Conservation (phyloP, 2,888 invertebrate genomes). For the Ptychoptera albimana region DNA sequence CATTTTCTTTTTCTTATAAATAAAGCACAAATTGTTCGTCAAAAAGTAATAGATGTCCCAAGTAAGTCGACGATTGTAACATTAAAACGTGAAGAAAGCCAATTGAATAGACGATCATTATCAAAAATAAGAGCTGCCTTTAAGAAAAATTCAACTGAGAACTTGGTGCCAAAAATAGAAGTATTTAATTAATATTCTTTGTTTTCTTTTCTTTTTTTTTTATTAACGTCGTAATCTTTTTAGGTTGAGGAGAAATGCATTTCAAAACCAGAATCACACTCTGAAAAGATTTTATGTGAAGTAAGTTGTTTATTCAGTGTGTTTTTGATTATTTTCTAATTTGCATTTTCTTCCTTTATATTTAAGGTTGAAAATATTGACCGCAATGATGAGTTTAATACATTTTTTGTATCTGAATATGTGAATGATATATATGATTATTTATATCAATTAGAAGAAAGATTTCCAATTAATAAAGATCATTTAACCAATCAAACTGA, state of each 20-base stretch:
- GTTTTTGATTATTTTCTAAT: background rate
- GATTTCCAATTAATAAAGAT: conserved; percentile 44
- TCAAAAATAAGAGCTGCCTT: conserved; percentile 22
- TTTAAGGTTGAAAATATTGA: conserved; percentile 54
- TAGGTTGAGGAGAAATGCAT: too few relatives aligned
- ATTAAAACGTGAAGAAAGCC: conserved; percentile 23
- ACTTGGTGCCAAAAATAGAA: background rate
- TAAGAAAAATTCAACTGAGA: conserved; percentile 9
- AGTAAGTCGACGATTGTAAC: conserved; percentile 4
- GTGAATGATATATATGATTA: conserved; percentile 81
- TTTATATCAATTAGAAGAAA: conserved; percentile 55
- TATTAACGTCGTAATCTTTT: too few relatives aligned
- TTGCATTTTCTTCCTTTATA: background rate
- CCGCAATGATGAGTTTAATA: conserved; percentile 52
- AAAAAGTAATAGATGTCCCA: conserved; percentile 6
- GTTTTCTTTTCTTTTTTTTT: too few relatives aligned
- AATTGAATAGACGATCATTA: conserved; percentile 22
- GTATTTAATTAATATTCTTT: too few relatives aligned
- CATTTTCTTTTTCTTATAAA: too few relatives aligned
- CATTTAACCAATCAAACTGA: conserved; percentile 48
- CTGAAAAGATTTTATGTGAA: conserved; percentile 16
- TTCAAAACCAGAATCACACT: conserved; percentile 12
- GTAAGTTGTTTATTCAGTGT: conserved; percentile 8
- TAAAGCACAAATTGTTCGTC: too few relatives aligned
- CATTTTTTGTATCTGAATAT: conserved; percentile 67